phyloP scores from a whole-genome alignment of 2,797 vertebrate genomes.

The Prunella strophiata region DNA sequence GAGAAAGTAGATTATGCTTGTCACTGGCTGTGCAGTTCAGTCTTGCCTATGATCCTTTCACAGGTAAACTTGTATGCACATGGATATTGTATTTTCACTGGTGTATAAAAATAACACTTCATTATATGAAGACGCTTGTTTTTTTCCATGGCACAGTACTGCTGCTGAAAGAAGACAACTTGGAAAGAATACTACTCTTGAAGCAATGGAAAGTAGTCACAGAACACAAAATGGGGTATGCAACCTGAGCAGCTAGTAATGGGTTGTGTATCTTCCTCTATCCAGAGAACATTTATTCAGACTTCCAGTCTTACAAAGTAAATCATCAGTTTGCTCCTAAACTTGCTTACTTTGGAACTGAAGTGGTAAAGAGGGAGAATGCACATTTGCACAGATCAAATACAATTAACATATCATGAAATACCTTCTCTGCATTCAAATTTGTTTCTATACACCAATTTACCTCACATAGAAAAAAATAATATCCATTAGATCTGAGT shows the following conservation, averaged over 20 bases:
- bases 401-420: neutral
- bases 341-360: neutral
- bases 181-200: neutral
- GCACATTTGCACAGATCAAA: neutral
- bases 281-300: neutral
- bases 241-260: neutral
- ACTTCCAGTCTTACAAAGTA: neutral
- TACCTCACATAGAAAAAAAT: neutral
- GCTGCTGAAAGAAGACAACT: neutral
- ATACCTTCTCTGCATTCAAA: neutral
- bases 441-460: neutral
- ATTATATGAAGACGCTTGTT: neutral
- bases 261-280: neutral
- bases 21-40: neutral
- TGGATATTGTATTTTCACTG: neutral
- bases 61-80: neutral
- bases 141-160: neutral
- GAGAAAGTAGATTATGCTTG: neutral
- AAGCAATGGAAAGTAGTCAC: neutral
- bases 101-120: neutral
- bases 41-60: neutral
- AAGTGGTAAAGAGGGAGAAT: neutral
- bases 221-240: neutral
- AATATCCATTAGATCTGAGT: neutral
- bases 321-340: neutral